phyloP scores from a whole-genome alignment of 2,888 invertebrate species.

The Tetragonisca angustula region DNA sequence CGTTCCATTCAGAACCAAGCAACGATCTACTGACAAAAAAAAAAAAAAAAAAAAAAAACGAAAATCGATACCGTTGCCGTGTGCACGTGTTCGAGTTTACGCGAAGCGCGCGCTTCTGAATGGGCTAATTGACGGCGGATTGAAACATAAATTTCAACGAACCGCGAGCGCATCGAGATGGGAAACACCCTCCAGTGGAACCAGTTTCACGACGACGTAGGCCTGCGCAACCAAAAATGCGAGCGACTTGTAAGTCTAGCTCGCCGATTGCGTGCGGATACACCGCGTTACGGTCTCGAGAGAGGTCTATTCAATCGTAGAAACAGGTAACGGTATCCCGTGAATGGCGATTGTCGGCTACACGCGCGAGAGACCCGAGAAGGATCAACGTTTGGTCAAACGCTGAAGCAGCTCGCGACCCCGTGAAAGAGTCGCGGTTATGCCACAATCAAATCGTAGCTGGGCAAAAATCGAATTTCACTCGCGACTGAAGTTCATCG shows the following conservation, averaged over 20 bases:
- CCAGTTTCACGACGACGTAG: constrained; percentile 40
- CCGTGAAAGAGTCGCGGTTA: neutral
- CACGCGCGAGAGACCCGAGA: neutral
- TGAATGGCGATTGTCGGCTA: constrained; percentile 60
- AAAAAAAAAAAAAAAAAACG: neutral
- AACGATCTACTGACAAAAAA: neutral
- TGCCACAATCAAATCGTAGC: too few species aligned
- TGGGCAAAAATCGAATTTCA: too few species aligned
- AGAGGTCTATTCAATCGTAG: constrained; percentile 47
- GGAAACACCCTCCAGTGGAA: constrained; percentile 33
- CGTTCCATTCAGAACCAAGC: constrained; percentile 1
- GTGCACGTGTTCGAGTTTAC: neutral
- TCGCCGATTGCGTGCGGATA: constrained; percentile 10
- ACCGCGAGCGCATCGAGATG: constrained; percentile 2
- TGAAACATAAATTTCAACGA: constrained; percentile 39
- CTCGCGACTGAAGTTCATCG: too few species aligned
- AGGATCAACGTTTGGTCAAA: neutral
- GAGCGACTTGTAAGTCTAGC: constrained; percentile 50
- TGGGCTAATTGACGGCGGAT: constrained; percentile 29
- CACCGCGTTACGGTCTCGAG: neutral
- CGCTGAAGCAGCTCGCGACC: neutral
- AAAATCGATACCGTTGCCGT: neutral
- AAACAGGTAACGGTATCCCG: constrained; percentile 61
- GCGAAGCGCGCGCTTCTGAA: constrained; percentile 13
- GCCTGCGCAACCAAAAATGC: constrained; percentile 36